phyloP scores from a whole-genome alignment of 2,113 vertebrate genomes.

The Amblyornis subalaris region DNA sequence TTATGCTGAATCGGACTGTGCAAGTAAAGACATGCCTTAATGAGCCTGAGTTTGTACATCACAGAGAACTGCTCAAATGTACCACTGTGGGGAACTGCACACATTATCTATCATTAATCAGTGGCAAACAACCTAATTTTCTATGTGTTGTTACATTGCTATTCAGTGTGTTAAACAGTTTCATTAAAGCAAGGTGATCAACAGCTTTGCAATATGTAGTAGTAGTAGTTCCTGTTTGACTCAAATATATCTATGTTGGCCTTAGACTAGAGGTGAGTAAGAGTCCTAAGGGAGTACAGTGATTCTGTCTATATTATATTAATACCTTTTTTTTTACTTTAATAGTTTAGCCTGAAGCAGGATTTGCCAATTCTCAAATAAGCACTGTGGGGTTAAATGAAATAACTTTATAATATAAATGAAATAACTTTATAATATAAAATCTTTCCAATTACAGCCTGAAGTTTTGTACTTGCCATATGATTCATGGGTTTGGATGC shows the following conservation, averaged over 20 bases:
- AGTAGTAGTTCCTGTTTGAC: conserved; percentile 11
- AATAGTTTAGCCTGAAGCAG: neutral
- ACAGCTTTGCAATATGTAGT: neutral
- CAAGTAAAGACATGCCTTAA: neutral
- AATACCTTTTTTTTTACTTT: neutral
- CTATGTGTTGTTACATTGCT: conserved; percentile 5
- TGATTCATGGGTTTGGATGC: neutral
- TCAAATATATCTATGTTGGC: neutral
- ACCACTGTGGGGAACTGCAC: neutral
- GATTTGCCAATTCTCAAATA: neutral
- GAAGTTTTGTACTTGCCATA: neutral
- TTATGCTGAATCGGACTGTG: neutral
- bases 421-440: neutral
- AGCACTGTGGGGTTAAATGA: neutral
- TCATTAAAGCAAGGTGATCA: neutral
- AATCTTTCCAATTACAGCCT: neutral
- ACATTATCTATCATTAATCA: conserved; percentile 31
- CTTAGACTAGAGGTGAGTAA: neutral
- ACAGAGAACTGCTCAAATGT: neutral
- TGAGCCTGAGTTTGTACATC: neutral
- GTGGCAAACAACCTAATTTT: conserved; percentile 38
- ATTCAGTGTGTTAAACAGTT: neutral
- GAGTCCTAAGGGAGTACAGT: neutral
- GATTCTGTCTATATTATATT: neutral
- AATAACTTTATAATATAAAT: neutral